Evolutionary conservation across 2,113 vertebrate species (phyloP), one percentile per base, ranked within the genome.

Genomic region (Corynorhinus townsendii): DNA sequence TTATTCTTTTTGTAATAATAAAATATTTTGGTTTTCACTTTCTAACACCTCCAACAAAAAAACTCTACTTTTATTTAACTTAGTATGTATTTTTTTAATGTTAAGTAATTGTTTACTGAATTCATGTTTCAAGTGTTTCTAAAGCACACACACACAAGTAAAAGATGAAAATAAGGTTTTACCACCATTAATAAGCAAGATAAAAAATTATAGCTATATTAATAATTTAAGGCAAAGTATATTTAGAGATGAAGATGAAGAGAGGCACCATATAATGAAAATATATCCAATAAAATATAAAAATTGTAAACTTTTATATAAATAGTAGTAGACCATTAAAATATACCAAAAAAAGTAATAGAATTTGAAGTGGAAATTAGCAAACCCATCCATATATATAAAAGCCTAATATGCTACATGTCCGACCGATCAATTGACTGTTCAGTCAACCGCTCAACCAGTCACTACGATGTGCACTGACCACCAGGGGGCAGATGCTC

Each of bases 371-470:
- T n/a, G 20, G 5, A 91, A 64, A 72, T 68, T 15, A 80, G 43
- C 9, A 87, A 84, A 43, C 12, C 10, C 54, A 22, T 22, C 19
- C 22, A 54, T 8, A 20, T 54, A 22, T 54, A 54, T 8, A 8
- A 52, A 52, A 52, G 49, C 49, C 52, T 20, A 54, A 62, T 62
- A 26, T 62, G 24, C 24, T 28, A 62, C 11, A 24, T 62, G 10
- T 62, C 56, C 1, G 3, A 26, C 56, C 1, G 1, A 28, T 62
- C 11, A 2, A 28, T 28, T 3, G 4, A 62, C 10, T 11, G 10
- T 62, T 62, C 56, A 28, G 56, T 62, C 10, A 11, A 26, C 56
- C 2, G 3, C 56, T 62, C 56, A 62, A 62, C 10, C 24, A 62
- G 24, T 62, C 9, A 2, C 24, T 62, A 62, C 3, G 10, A 62